Base-by-base conservation (phyloP, 2,888 invertebrate genomes). In the Parelbella ahira region DNA sequence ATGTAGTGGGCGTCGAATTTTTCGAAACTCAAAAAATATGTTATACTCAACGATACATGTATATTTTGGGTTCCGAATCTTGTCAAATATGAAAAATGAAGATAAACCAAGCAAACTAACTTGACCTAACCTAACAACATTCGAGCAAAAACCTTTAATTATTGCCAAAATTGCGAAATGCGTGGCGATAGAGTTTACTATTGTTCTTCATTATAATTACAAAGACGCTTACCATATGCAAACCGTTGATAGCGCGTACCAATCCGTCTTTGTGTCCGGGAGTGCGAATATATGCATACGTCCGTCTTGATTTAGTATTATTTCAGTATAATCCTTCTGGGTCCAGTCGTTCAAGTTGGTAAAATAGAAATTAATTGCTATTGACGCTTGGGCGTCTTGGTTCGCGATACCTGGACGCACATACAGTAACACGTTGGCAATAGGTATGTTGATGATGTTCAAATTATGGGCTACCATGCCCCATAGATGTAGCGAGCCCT, bases 181-280 rank as follows among this genome's bases (percentile, higher is more conserved):
- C n/a, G n/a, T n/a, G n/a, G n/a, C n/a, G n/a, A n/a, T n/a, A n/a
- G n/a, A n/a, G n/a, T n/a, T n/a, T n/a, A n/a, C n/a, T n/a, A n/a
- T n/a, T n/a, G n/a, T n/a, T n/a, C n/a, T n/a, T n/a, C n/a, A n/a
- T n/a, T n/a, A n/a, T n/a, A n/a, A n/a, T n/a, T n/a, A n/a, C n/a
- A n/a, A n/a, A n/a, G n/a, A n/a, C n/a, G n/a, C 83, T 74, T 53
- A 87, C 87, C 87, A 86, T 49, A 87, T 65, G n/a, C 70, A 77
- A 13, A 83, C 57, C 0, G 68, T 72, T 0, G 82, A 80, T 1
- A 86, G 52, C 1, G 82, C 67, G 32, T 69, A 56, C 86, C 84
- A 87, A 10, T 78, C 70, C 7, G 54, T 63, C 1, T 63, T 52
- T 0, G 76, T 59, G 53, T 86, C 86, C 6, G 86, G 84, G 9